Base-by-base conservation (phyloP, 30 jellyfish, hydroid and myxozoan species). In the Morbakka virulenta region DNA sequence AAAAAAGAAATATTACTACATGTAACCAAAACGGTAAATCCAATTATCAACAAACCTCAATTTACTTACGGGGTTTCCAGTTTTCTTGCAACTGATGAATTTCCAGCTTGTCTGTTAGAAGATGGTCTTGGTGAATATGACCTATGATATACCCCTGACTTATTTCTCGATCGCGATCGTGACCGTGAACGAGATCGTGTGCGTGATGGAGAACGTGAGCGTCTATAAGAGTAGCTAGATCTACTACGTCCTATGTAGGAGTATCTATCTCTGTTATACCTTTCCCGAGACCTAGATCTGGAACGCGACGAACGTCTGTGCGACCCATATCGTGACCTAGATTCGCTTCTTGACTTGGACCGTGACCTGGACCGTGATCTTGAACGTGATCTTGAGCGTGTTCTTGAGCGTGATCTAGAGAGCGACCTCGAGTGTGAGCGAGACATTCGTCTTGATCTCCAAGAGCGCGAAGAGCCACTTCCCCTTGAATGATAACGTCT, bases 341-440 rank as follows among this genome's bases (percentile, higher is more conserved):
- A 74, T 68, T 95, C 32, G 25, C 69, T 80, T 69, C 93, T 77
- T 52, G 74, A 52, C n/a, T 71, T 80, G 28, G 95, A 75, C 36
- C 85, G 75, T 25, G 96, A 85, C 82, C 96, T 77, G 48, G 77
- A 49, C 1, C 89, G 80, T 65, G 82, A 65, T 64, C 95, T 74
- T 49, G 94, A 87, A 4, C 71, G 72, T 28, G 87, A 49, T 81
- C 89, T 72, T 1, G 76, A 67, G 20, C 84, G 26, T 41, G 84
- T 64, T 33, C 75, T 64, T 30, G 90, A 77, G 69, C 91, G 52
- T 76, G 87, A 76, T 52, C 89, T 68, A 71, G 32, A 83, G 82
- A 67, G 70, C 26, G 85, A 72, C 14, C 87, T 66, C 12, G 87
- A 86, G 12, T 81, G 72, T 1, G 91, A 80, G 21, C 82, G 86